Conservation (phyloP, 2,113 vertebrate species). For the Cranoglanis bouderius region DNA sequence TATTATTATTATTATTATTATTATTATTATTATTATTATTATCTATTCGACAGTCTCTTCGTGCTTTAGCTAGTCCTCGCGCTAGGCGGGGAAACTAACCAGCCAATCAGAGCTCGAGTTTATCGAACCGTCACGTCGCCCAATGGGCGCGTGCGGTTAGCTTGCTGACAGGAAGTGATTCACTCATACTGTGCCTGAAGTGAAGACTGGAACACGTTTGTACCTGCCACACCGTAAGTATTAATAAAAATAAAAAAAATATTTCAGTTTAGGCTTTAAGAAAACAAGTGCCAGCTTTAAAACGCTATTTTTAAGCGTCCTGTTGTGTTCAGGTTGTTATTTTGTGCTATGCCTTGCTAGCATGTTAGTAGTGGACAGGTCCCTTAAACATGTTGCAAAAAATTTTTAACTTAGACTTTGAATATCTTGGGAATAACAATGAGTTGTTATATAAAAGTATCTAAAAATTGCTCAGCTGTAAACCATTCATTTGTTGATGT, state of each 20-base stretch:
- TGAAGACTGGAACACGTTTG: background rate
- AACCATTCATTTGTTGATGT: background rate
- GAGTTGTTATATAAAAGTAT: background rate
- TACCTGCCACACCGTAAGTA: background rate
- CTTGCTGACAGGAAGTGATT: conserved; percentile 3
- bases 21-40: too few relatives aligned
- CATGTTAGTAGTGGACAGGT: background rate
- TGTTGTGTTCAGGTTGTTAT: background rate
- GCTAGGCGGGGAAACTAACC: background rate
- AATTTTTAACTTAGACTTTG: background rate
- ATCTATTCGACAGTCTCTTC: too few relatives aligned
- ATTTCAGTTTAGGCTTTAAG: background rate
- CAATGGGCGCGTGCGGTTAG: background rate
- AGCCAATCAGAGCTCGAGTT: background rate
- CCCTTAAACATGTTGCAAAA: background rate
- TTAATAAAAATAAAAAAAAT: background rate
- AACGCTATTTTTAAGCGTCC: background rate
- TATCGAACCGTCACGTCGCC: background rate
- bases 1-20: too few relatives aligned
- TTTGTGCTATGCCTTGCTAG: background rate
- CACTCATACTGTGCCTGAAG: background rate
- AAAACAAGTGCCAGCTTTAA: background rate
- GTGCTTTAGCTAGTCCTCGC: too few relatives aligned
- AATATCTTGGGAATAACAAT: background rate
- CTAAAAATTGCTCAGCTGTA: background rate